Evolutionary conservation across 2,797 vertebrate species (phyloP), one percentile per base, ranked within the genome.

Genomic region (Poecile montanus): DNA sequence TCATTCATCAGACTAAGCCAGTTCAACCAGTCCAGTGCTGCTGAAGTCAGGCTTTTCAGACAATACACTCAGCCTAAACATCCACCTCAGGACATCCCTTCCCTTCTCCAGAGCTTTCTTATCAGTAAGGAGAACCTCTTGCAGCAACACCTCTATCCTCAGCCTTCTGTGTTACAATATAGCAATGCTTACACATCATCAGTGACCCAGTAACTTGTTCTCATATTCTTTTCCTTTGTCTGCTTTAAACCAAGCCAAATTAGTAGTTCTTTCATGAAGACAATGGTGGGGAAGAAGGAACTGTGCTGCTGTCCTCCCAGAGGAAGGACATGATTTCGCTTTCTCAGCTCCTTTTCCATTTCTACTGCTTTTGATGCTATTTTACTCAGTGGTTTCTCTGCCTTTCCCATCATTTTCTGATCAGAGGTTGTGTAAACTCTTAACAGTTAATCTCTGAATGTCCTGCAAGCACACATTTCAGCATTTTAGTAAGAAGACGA

Each of bases 321-420:
- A 82, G 53, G 62, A 88, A 90, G 84, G 77, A 65, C 22, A 65
- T 0, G 18, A 78, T 76, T 85, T 67, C 1, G 36, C 91, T 60
- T 89, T 47, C 92, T 85, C 70, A 90, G 83, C 62, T 88, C 78
- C 71, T 72, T 75, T 91, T 38, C 62, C 32, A 44, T 70, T 89
- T 92, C 57, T 58, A 5, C 38, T 45, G 29, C 56, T 40, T 57
- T 44, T 1, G 3, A 63, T 53, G 54, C 34, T 56, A 1, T 87
- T 78, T 81, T 42, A 62, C 57, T 67, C 50, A 4, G 27, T 32
- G 44, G 10, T 63, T 70, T 57, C 47, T 42, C 66, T 36, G 34
- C 47, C 38, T 74, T 58, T 45, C 44, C 71, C 29, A 40, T 30
- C 11, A 26, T 71, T 74, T 93, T 85, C 85, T 72, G 70, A 91